These are phyloP conservation scores for Lophotis ruficrista DNA, from an alignment of 2,113 vertebrate genomes.

Conservation along the genomic window DNA sequence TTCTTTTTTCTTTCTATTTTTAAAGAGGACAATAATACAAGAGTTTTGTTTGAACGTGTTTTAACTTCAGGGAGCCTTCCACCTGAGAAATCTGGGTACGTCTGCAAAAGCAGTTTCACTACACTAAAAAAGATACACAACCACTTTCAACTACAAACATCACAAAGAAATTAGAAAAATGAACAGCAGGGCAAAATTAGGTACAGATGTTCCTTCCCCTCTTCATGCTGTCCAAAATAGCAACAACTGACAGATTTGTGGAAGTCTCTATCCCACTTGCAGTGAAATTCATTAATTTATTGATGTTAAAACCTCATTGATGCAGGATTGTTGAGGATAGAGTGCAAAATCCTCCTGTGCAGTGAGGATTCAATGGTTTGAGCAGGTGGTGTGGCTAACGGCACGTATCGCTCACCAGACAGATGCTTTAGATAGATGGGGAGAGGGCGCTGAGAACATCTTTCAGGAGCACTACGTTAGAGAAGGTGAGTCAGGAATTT, in stretches of 20 bases:
- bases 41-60: conserved; percentile 98
- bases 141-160: neutral
- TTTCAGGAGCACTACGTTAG: neutral
- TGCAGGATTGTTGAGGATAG: neutral
- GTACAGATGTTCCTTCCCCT: neutral
- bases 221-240: neutral
- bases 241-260: neutral
- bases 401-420: fast-evolving
- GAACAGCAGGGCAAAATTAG: neutral
- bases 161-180: neutral
- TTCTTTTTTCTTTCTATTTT: conserved; percentile 54
- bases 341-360: neutral
- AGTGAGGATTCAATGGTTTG: neutral
- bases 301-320: neutral
- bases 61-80: conserved; percentile 98
- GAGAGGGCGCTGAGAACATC: neutral
- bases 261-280: neutral
- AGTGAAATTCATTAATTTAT: neutral
- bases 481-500: neutral
- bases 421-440: neutral
- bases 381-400: neutral
- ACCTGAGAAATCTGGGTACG: conserved; percentile 96
- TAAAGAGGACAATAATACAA: conserved; percentile 98
- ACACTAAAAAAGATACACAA: neutral
- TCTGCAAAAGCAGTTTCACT: conserved; percentile 29